Evolutionary conservation across 1,140 invertebrate genomes (phyloP), one percentile per base, ranked within the genome.

Genomic region (Coboldia fuscipes): DNA sequence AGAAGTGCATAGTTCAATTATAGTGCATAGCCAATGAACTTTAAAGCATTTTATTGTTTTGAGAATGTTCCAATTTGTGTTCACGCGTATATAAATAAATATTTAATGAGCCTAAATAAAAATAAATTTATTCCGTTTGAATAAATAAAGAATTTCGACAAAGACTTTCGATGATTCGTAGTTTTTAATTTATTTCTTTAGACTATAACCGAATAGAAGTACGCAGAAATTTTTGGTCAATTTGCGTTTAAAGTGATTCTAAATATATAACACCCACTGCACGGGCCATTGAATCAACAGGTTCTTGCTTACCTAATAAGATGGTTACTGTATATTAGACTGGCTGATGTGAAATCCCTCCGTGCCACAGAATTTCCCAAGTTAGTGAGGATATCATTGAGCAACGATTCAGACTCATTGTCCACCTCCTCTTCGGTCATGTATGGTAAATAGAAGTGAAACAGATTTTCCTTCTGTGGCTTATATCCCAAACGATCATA

Each of bases 371-470:
- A 56, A 41, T 56, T 60, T 21, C 57, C 58, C 20, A 73, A 50
- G 53, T 72, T 67, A 36, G 49, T 60, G 48, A 72, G 72, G 27
- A 72, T 71, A 20, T 66, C 56, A 9, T 46, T 36, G 21, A 70
- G 56, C 15, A 62, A 46, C 33, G 40, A 41, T 22, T 45, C 39
- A 1, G 68, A 60, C 51, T 73, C 68, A 13, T 49, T 45, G 15
- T 69, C 62, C 18, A 72, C 39, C 37, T 63, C 41, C n/a, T 61
- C 51, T 2, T 54, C 56, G n/a, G n/a, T n/a, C n/a, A n/a, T n/a
- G 47, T 72, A 72, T 1, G 70, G 66, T 16, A 74, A 44, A 22
- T 68, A 50, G 45, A 60, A 63, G 39, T 69, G 68, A 39, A 63
- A 67, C 26, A 57, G 40, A 36, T 59, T 53, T 38, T 66, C 61